Conservation (phyloP, 1,140 invertebrate species). For the Ceratina calcarata region DNA sequence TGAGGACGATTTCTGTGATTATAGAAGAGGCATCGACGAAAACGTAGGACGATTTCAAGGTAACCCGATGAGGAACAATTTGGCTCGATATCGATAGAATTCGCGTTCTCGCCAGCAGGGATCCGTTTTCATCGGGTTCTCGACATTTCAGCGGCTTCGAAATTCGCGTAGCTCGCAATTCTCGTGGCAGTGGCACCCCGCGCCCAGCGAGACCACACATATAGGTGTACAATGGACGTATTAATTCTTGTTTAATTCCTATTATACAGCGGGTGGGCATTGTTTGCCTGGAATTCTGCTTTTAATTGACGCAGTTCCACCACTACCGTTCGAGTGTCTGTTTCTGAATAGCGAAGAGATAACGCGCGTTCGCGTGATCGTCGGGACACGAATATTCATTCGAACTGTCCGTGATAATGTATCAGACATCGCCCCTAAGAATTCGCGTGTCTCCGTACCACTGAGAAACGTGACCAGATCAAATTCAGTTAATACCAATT, state of each 20-base stretch:
- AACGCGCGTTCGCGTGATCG: not conserved
- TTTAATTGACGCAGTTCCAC: constrained; percentile 7
- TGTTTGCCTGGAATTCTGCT: constrained; percentile 18
- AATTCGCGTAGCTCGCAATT: not conserved
- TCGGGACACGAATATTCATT: too few relatives aligned
- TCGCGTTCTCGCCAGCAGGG: too few relatives aligned
- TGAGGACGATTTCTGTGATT: not conserved
- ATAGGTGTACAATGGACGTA: not conserved
- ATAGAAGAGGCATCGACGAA: not conserved
- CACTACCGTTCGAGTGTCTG: not conserved
- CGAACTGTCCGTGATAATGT: too few relatives aligned
- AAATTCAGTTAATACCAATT: too few relatives aligned
- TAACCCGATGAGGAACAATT: not conserved
- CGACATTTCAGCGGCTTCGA: constrained; percentile 24
- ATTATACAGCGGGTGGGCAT: constrained; percentile 9
- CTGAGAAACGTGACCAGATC: too few relatives aligned
- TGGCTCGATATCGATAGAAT: not conserved
- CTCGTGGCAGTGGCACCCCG: not conserved
- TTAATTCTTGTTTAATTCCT: constrained; percentile 18
- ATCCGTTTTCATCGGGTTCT: not conserved
- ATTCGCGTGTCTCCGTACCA: too few relatives aligned
- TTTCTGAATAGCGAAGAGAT: not conserved
- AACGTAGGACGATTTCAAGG: not conserved
- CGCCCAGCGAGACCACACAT: not conserved
- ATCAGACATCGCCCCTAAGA: too few relatives aligned